Percentiles rank a stretch among this genome's conserved stretches.
These are phyloP conservation scores for Rhimphoctona megacephalus DNA, from an alignment of 2,888 invertebrate genomes.

Conservation along the genomic window DNA sequence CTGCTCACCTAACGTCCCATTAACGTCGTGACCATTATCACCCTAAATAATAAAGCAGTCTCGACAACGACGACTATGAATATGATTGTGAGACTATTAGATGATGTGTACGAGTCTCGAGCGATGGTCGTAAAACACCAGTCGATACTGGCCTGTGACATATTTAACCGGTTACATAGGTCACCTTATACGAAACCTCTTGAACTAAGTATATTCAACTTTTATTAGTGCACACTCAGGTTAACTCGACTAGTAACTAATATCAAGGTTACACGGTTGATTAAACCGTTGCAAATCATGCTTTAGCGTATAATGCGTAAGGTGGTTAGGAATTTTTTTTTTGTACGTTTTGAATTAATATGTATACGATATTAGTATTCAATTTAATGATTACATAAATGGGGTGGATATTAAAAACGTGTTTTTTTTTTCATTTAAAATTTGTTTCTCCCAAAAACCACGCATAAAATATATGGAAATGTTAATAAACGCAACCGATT, in stretches of 20 bases:
- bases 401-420: not conserved
- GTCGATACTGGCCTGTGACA: slow-evolving; percentile 64
- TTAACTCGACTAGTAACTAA: not conserved
- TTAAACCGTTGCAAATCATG: slow-evolving; percentile 24
- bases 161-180: slow-evolving; percentile 64
- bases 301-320: not conserved
- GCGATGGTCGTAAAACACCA: slow-evolving; percentile 50
- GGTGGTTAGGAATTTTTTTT: not conserved
- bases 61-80: slow-evolving; percentile 51
- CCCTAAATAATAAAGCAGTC: slow-evolving; percentile 67
- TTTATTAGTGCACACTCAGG: slow-evolving; percentile 41
- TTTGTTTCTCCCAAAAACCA: not conserved
- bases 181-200: slow-evolving; percentile 55
- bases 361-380: not conserved
- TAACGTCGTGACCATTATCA: slow-evolving; percentile 60
- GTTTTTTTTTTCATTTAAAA: not conserved
- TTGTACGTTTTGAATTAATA: not conserved
- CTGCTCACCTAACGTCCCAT: slow-evolving; percentile 29
- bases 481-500: not conserved
- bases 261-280: not conserved
- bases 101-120: slow-evolving; percentile 33
- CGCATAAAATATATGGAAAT: not conserved
- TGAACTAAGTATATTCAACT: slow-evolving; percentile 22
- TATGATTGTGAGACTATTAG: slow-evolving; percentile 31
- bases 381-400: too few species aligned